phyloP scores from a whole-genome alignment of 2,113 vertebrate genomes.

The Bos taurus region ARS-UCD2.0 NC_037337.1:56797501-56798000 shows the following conservation, averaged over 20 bases:
- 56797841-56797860: background rate
- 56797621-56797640: background rate
- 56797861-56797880: background rate
- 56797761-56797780: background rate
- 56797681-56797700: background rate
- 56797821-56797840: background rate
- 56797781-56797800: background rate
- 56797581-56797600: background rate
- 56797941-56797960: background rate
- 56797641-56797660: background rate
- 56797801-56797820: background rate
- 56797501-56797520: slow-evolving; percentile 24
- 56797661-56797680: background rate
- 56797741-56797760: background rate
- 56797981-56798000: background rate
- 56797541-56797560: background rate
- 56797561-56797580: background rate
- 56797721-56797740: background rate
- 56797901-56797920: background rate
- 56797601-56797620: background rate
- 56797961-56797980: background rate
- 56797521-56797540: background rate
- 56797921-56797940: background rate
- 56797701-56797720: background rate
- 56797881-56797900: background rate